phyloP scores from a whole-genome alignment of 2,113 vertebrate species.

The Phalacrocorax aristotelis region DNA sequence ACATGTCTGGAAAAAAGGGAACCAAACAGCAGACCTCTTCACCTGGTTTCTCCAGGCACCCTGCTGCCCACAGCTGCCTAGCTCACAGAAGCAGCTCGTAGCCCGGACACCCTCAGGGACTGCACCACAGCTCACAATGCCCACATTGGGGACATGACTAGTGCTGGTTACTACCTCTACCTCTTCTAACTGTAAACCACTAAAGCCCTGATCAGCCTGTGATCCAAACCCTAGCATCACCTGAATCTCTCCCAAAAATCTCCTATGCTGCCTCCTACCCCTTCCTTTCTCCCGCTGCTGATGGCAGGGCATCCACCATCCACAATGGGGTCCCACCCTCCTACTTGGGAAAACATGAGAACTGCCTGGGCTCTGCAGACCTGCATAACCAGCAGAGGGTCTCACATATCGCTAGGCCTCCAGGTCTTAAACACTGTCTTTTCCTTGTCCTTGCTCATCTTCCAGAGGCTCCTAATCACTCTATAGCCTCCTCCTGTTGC shows the following conservation, averaged over 20 bases:
- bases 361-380: background rate
- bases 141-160: fast-evolving
- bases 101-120: fast-evolving
- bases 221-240: background rate
- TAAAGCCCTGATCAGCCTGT: background rate
- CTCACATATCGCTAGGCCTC: fast-evolving
- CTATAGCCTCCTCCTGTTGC: background rate
- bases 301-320: background rate
- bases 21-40: background rate
- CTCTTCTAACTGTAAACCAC: background rate
- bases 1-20: background rate
- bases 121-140: fast-evolving
- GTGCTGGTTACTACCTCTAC: background rate
- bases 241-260: background rate
- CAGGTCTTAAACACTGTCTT: background rate
- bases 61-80: background rate
- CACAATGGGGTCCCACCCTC: fast-evolving
- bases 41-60: background rate
- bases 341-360: background rate
- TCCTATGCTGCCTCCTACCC: background rate
- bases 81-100: background rate
- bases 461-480: background rate
- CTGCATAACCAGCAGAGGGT: background rate
- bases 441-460: background rate
- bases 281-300: background rate